Base-by-base conservation (phyloP, 2,797 vertebrate species). In the Coreius guichenoti region DNA sequence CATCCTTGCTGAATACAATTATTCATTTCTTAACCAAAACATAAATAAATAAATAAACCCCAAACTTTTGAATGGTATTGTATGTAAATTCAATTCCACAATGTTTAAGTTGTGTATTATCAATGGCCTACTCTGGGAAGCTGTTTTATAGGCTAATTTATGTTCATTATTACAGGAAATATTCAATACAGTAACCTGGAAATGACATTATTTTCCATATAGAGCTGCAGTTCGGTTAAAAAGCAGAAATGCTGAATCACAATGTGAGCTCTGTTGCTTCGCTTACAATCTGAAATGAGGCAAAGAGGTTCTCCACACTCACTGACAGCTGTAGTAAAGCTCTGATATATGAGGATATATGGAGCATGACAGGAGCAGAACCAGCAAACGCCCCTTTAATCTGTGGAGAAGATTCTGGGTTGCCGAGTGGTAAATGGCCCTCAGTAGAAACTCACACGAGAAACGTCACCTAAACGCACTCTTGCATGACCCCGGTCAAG, bases 321-420 rank as follows among this genome's bases (percentile, higher is more conserved):
- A 77, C 51, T 36, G 51, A 36, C 61, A 33, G 61, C 43, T 49
- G 43, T 47, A 49, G 58, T 29, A 49, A 80, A 65, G 77, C 61
- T 80, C 39, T n/a, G 31, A 58, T 56, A n/a, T 19, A 54, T 8
- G 11, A 21, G 19, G 19, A 21, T 39, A 21, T 23, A 33, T 11
- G 65, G 29, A 68, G n/a, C 5, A 29, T 63, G 26, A 65, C 3
- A 8, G 26, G 61, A 23, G 67, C 67, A 69, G 33, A 39, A 5
- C 33, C 33, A 23, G 67, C 33, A 39, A 69, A 39, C 19, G 19
- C 67, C 39, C 31, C 7, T n/a, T 58, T 58, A 7, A 39, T n/a
- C 75, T 29, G 74, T 36, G 33, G 74, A 76, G 21, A n/a, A 23
- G 63, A 80, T n/a, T 80, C 43, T 68, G 78, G 43, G n/a, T 47